phyloP scores from a whole-genome alignment of 1,140 invertebrate genomes.

The Fopius arisanus region DNA sequence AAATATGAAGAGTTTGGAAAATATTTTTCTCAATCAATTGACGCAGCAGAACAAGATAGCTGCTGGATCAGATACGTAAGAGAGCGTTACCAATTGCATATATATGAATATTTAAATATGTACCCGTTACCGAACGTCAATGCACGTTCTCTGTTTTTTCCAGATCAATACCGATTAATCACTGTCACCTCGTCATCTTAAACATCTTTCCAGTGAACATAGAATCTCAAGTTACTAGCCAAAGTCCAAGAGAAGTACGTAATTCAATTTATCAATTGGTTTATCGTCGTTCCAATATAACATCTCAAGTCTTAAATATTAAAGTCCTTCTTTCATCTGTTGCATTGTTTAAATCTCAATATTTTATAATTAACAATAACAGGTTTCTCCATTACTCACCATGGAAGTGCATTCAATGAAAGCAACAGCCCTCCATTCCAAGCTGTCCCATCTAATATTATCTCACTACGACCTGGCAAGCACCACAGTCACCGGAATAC shows the following conservation, averaged over 20 bases:
- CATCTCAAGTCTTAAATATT: no score
- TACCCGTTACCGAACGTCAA: conserved; percentile 12
- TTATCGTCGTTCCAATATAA: no score
- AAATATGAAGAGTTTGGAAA: conserved; percentile 83
- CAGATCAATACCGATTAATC: conserved; percentile 78
- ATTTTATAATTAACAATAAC: conserved; percentile 30
- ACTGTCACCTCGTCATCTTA: conserved; percentile 88
- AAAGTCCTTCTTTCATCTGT: no score
- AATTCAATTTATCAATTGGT: no score
- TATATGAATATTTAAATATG: conserved; percentile 40
- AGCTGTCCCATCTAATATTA: conserved; percentile 78
- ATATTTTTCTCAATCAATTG: conserved; percentile 82
- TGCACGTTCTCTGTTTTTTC: conserved; percentile 21
- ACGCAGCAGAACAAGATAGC: conserved; percentile 82
- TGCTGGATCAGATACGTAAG: conserved; percentile 68
- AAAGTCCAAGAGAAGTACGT: conserved; percentile 70
- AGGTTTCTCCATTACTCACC: conserved; percentile 72
- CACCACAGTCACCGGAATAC: conserved; percentile 96
- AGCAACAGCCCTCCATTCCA: conserved; percentile 68
- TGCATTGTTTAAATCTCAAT: no score
- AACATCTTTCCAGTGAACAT: conserved; percentile 85
- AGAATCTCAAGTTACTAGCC: conserved; percentile 77
- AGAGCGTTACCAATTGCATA: conserved; percentile 27
- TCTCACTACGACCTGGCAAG: conserved; percentile 92
- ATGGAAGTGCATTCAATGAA: conserved; percentile 77